Evolutionary conservation across 2,888 invertebrate species (phyloP).

Genomic region (Noctua janthina): DNA sequence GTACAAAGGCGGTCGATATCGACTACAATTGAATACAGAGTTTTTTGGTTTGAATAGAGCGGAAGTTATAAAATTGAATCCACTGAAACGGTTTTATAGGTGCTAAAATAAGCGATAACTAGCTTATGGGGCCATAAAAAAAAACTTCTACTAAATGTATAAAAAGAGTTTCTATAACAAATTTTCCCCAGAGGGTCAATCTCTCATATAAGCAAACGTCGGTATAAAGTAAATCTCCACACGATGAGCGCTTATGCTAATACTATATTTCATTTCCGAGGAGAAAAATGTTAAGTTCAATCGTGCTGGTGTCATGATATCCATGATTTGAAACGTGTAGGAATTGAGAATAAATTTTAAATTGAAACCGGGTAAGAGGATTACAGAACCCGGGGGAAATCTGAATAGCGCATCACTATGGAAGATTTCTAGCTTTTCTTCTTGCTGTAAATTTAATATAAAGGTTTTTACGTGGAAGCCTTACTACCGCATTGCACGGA

Average conservation of each 20-base stretch:
- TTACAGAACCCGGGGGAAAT: constrained; percentile 76
- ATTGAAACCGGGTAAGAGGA: constrained; percentile 74
- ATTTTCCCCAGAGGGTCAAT: constrained; percentile 34
- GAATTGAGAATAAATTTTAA: constrained; percentile 74
- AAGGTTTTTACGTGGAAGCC: constrained; percentile 54
- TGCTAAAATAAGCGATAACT: constrained; percentile 33
- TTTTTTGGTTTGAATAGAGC: background rate
- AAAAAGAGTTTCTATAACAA: constrained; percentile 14
- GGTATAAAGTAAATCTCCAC: constrained; percentile 42
- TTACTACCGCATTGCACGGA: constrained; percentile 25
- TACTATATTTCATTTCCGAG: constrained; percentile 58
- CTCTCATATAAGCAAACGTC: constrained; percentile 31
- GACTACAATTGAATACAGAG: background rate
- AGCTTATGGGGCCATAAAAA: background rate
- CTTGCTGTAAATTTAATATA: constrained; percentile 62
- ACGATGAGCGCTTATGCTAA: constrained; percentile 61
- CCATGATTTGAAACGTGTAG: constrained; percentile 64
- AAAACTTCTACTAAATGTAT: constrained; percentile 1
- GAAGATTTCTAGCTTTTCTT: constrained; percentile 68
- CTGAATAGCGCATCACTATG: constrained; percentile 69
- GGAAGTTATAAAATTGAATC: constrained; percentile 1
- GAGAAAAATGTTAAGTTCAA: constrained; percentile 61
- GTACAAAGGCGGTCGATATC: background rate
- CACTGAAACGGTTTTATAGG: constrained; percentile 14
- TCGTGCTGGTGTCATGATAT: constrained; percentile 61